Base-by-base conservation (phyloP, 2,113 vertebrate genomes). In the Anolis sagrei region DNA sequence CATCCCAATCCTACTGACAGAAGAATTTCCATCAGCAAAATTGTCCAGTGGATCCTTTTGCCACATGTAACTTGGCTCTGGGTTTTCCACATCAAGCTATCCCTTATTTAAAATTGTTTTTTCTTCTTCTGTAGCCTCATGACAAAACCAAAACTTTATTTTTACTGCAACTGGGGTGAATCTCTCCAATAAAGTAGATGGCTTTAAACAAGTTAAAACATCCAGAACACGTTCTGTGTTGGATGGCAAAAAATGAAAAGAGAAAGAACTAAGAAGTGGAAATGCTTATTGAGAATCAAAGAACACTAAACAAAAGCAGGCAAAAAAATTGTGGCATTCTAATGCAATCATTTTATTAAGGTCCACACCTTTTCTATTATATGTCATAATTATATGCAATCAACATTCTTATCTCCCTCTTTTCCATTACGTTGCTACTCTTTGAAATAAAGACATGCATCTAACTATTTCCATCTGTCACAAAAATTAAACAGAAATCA, bases 401-500 rank as follows among this genome's bases (percentile, higher is more conserved):
- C 72, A 23, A 34, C 32, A 68, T 73, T 23, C 19, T 27, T 29
- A 34, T 64, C 32, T 48, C 78, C 83, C 36, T 18, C 25, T 58
- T 36, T 80, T 81, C 79, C 44, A 68, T 58, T 8, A 73, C 89
- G 75, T 44, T 51, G 64, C 1, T 16, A 48, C 39, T 7, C 7
- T 70, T 49, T 3, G 83, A 92, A 91, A 81, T 16, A 25, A 8
- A 0, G 85, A 64, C 88, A 79, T 44, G 51, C 9, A 0, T 66
- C 49, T 25, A 34, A 76, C 87, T 64, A 84, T 34, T 48, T 83
- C 54, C 79, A 76, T 21, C 76, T 23, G 23, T 92, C 61, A 78
- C 54, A 81, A 93, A n/a, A 64, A 91, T 86, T 87, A 92, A 86
- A 64, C 86, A 66, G 70, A 86, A 92, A 58, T 64, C 18, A 27